Base-by-base conservation (phyloP, 2,888 invertebrate genomes). In the Drosophila eohydei region DNA sequence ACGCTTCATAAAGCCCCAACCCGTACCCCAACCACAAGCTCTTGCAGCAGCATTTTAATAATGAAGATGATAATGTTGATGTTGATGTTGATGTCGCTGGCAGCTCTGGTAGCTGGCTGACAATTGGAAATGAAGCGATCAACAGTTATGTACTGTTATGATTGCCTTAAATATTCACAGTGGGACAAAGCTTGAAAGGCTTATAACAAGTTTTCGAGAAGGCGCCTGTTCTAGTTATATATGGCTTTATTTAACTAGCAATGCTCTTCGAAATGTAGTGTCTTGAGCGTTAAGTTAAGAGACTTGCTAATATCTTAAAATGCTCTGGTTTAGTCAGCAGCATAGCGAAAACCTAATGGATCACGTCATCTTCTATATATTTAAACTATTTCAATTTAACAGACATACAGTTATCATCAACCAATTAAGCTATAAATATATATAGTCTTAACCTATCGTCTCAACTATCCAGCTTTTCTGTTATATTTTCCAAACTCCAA, bases 1-100 rank as follows among this genome's bases (percentile, higher is more conserved):
- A 60, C 71, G 69, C 80, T 83, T 71, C 83, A 83, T 88, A 77
- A 83, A 88, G 74, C 43, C 63, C 76, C 73, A 78, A 16, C 34
- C n/a, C n/a, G n/a, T n/a, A n/a, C n/a, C 34, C 7, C 21, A 21
- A 21, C 21, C 21, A 21, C 21, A 21, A 34, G 63, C 36, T 62
- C 43, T 63, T 59, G 48, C 38, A 26, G 44, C 65, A 41, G 28
- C 66, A 60, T 73, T 60, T 43, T 67, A 38, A 61, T 67, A 56
- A 30, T 50, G 52, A 41, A 55, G 52, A 32, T 67, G 61, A 51
- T 66, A 65, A 40, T 66, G 52, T 11, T 38, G 65, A 56, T 75
- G 65, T 3, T 50, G 48, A 14, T 14, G 30, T n/a, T 28, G 41
- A 55, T 32, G 46, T 55, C 73, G 79, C 57, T 70, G 74, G 58